Evolutionary conservation across 2,113 vertebrate genomes (phyloP).

Genomic region (Piprites chloris): DNA sequence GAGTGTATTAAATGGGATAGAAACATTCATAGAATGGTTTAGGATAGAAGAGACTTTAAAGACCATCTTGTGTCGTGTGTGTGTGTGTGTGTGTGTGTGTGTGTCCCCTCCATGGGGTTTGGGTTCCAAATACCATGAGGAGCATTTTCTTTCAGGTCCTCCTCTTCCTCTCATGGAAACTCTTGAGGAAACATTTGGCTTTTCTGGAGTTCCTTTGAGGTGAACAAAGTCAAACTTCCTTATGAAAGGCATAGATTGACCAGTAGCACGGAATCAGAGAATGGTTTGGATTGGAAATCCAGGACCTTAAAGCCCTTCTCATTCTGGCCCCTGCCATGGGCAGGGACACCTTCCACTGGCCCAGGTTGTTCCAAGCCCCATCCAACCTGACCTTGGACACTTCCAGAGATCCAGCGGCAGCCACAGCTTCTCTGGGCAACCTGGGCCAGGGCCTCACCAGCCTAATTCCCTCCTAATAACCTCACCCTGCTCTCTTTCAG

Average conservation of each 20-base stretch:
- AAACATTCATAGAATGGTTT: not conserved
- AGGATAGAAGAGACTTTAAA: not conserved
- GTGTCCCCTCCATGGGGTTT: no score
- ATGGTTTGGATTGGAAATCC: not conserved
- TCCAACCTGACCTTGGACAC: rapidly evolving
- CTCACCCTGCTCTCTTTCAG: not conserved
- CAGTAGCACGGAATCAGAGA: not conserved
- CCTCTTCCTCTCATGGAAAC: not conserved
- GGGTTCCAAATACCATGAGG: rapidly evolving
- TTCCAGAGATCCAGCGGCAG: not conserved
- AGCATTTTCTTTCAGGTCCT: not conserved
- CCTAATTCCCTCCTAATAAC: not conserved
- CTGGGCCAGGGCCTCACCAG: rapidly evolving
- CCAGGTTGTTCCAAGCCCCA: rapidly evolving
- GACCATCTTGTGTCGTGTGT: no score
- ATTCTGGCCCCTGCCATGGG: not conserved
- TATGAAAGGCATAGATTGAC: not conserved
- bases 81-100: no score
- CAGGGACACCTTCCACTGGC: not conserved
- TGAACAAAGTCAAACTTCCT: not conserved
- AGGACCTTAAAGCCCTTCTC: not conserved
- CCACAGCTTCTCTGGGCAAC: not conserved
- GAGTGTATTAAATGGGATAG: not conserved
- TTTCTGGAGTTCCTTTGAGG: not conserved
- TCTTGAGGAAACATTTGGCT: not conserved